Evolutionary conservation across 2,113 vertebrate species (phyloP).

Genomic region (Syngnathus floridae): DNA sequence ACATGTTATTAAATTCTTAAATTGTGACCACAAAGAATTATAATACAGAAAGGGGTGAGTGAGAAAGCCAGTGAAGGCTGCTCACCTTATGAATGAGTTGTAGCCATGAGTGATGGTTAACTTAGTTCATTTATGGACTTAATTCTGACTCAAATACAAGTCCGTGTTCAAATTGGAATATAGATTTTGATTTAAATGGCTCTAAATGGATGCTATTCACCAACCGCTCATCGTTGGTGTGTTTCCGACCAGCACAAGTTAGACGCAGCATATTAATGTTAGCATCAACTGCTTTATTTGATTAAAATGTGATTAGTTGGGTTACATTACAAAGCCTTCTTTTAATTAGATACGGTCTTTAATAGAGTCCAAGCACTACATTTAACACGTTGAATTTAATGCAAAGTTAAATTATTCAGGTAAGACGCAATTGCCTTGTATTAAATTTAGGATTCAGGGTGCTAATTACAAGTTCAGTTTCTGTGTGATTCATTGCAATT

Average conservation of each 20-base stretch:
- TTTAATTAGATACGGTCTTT: neutral
- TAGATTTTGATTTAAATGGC: neutral
- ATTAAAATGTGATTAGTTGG: neutral
- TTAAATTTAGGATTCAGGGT: neutral
- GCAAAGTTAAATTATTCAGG: neutral
- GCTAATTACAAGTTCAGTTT: neutral
- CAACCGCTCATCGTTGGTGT: neutral
- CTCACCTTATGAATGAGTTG: neutral
- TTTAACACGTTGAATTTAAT: neutral
- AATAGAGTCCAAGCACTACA: neutral
- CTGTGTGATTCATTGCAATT: neutral
- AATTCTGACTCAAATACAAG: neutral
- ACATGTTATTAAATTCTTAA: neutral
- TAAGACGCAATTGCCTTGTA: neutral
- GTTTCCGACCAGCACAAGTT: neutral
- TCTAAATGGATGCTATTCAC: neutral
- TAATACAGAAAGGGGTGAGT: neutral
- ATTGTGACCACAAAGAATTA: no score
- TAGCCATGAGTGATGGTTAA: neutral
- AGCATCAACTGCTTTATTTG: neutral
- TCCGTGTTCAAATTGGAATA: neutral
- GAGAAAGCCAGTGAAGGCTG: neutral
- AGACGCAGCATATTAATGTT: neutral
- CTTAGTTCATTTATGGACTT: neutral
- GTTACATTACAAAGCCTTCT: neutral